phyloP scores from a whole-genome alignment of 35 echinoderm and acorn worm species.

The Lytechinus pictus region DNA sequence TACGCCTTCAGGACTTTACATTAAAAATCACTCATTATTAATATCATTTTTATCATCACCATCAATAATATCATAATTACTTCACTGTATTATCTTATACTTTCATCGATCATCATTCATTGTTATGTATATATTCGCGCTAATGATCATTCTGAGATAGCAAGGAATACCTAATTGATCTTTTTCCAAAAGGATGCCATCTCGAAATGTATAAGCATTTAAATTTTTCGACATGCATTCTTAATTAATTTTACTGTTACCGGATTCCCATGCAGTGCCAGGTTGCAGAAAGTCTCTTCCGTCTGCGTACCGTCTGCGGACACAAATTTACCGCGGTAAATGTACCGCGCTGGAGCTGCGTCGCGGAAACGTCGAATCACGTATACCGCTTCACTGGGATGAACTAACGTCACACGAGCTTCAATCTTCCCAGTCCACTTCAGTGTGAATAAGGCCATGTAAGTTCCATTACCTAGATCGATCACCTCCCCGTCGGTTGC shows the following conservation, averaged over 20 bases:
- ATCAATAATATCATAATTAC: too few species aligned
- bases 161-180: too few species aligned
- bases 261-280: not conserved
- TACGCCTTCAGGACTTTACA: too few species aligned
- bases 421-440: constrained; percentile 47
- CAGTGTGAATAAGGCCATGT: constrained; percentile 54
- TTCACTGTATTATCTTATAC: too few species aligned
- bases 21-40: too few species aligned
- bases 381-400: constrained; percentile 57
- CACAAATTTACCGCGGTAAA: not conserved
- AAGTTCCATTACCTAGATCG: constrained; percentile 63
- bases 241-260: not conserved
- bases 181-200: too few species aligned
- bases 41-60: too few species aligned
- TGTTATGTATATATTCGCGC: too few species aligned
- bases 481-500: constrained; percentile 56
- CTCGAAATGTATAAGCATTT: too few species aligned
- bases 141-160: too few species aligned
- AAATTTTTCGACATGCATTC: too few species aligned
- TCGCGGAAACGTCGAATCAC: not conserved
- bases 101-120: too few species aligned
- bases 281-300: not conserved
- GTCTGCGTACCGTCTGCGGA: not conserved
- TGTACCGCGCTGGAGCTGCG: not conserved
- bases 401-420: constrained; percentile 48